Percentiles rank a stretch among this genome's conserved stretches.
phyloP scores from a whole-genome alignment of 2,113 vertebrate genomes.

The Pomatostomus ruficeps region DNA sequence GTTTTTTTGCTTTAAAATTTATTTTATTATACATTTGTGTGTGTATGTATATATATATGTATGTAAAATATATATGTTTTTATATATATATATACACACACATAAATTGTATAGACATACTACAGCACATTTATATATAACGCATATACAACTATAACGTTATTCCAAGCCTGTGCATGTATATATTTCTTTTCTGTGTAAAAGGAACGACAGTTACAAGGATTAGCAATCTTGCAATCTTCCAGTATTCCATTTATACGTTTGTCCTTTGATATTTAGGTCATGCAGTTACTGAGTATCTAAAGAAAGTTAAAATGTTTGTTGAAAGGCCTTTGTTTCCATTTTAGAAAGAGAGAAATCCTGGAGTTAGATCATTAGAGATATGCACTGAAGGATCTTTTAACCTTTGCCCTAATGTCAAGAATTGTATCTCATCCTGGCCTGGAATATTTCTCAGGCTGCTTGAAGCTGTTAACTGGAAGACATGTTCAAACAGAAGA shows the following conservation, averaged over 20 bases:
- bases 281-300: background rate
- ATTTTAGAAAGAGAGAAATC: background rate
- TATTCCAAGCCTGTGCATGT: background rate
- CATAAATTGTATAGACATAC: background rate
- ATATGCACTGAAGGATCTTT: background rate
- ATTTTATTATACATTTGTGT: background rate
- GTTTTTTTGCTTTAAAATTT: background rate
- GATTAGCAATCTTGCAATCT: background rate
- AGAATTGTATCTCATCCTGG: background rate
- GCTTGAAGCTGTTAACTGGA: background rate
- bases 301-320: background rate
- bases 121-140: background rate
- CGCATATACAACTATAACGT: background rate
- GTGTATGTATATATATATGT: fast-evolving
- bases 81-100: background rate
- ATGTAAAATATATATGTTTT: background rate
- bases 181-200: background rate
- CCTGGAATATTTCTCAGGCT: background rate
- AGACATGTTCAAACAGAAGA: background rate
- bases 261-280: background rate
- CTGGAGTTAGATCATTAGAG: background rate
- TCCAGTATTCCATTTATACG: background rate
- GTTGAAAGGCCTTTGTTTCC: background rate
- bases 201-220: background rate
- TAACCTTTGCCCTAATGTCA: background rate